A percentile compares a stretch with the other conserved stretches of the same genome.
Evolutionary conservation across 2,888 invertebrate genomes (phyloP).

Genomic region (Galerucella nymphaeae): DNA sequence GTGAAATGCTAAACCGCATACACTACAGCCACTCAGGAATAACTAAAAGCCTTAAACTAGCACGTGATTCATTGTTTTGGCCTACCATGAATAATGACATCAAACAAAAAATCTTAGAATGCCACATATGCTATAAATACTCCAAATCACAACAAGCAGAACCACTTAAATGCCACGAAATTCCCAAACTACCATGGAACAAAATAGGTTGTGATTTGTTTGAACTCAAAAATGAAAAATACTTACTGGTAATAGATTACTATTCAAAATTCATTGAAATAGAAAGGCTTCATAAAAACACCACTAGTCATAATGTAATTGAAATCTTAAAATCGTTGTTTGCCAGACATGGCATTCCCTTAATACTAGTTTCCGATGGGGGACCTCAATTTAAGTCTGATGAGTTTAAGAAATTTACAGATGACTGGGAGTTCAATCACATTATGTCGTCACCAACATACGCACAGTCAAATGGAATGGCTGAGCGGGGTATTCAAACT

Average conservation of each 20-base stretch:
- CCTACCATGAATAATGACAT: conserved; percentile 44
- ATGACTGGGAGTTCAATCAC: conserved; percentile 41
- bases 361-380: conserved; percentile 40
- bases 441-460: no score
- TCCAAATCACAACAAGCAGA: no score
- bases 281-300: conserved; percentile 20
- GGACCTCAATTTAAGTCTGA: conserved; percentile 11
- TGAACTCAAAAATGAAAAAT: conserved; percentile 17
- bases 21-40: conserved; percentile 42
- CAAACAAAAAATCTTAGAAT: no score
- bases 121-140: no score
- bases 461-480: no score
- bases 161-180: no score
- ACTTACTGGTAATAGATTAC: conserved; percentile 39
- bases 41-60: conserved; percentile 45
- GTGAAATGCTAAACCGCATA: conserved; percentile 37
- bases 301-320: conserved; percentile 20
- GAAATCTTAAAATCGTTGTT: no score
- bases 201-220: conserved; percentile 33
- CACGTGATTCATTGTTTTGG: conserved; percentile 49
- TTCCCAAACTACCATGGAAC: conserved; percentile 39
- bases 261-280: conserved; percentile 40
- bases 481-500: no score
- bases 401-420: conserved; percentile 40
- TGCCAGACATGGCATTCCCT: conserved; percentile 44